Conservation (phyloP, 2,113 vertebrate species). For the Nanorana parkeri region DNA sequence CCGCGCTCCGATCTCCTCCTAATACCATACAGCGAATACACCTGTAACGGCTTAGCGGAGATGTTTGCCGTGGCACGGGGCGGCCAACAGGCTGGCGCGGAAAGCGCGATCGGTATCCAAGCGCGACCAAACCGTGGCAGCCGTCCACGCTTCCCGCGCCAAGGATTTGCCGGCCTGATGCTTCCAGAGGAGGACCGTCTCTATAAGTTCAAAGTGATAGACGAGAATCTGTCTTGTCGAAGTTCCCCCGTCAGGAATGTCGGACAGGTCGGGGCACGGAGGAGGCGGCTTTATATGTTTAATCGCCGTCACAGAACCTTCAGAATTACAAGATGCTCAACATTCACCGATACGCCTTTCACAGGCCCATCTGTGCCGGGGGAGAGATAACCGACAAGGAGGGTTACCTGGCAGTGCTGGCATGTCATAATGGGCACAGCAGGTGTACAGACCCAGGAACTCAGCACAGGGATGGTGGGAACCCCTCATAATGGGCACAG, state of each 20-base stretch:
- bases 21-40: background rate
- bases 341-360: no score
- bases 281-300: background rate
- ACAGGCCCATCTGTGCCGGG: no score
- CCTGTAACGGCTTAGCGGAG: constrained; percentile 10
- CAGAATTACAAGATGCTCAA: no score
- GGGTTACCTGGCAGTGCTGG: no score
- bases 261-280: constrained; percentile 35
- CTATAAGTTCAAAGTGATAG: constrained; percentile 2
- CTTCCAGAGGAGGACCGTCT: no score
- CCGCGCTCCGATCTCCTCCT: background rate
- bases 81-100: background rate
- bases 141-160: background rate
- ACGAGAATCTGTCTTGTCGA: constrained; percentile 8
- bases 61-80: constrained; percentile 8
- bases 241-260: constrained; percentile 25
- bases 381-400: no score
- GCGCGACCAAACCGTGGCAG: constrained; percentile 20
- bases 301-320: background rate
- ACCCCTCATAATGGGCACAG: no score
- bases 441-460: no score
- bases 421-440: no score
- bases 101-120: background rate
- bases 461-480: no score
- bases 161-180: background rate